Conservation (phyloP, 2,888 invertebrate species). For the Eilema sororculum region DNA sequence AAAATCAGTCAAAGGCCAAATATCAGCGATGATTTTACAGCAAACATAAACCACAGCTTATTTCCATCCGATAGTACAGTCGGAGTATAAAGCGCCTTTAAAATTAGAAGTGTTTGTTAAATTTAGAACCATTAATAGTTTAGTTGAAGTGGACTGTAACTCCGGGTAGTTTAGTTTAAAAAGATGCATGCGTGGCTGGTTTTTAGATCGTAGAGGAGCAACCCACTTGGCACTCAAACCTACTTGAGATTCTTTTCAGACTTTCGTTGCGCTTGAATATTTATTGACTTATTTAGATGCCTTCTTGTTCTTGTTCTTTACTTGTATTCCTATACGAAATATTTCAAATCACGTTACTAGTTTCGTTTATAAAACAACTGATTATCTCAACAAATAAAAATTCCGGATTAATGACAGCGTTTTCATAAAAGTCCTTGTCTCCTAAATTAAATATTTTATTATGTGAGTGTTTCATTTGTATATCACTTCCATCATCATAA, state of each 20-base stretch:
- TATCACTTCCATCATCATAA: too few species aligned
- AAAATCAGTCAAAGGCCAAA: background rate
- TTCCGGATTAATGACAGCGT: too few species aligned
- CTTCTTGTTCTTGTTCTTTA: too few species aligned
- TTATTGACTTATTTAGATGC: too few species aligned
- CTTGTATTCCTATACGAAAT: too few species aligned
- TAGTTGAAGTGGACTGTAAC: slow-evolving; percentile 29
- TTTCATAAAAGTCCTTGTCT: too few species aligned
- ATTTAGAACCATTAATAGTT: slow-evolving; percentile 32
- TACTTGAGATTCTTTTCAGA: slow-evolving; percentile 5
- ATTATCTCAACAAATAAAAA: too few species aligned
- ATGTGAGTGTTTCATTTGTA: too few species aligned
- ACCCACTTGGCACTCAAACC: slow-evolving; percentile 24
- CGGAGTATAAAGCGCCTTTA: slow-evolving; percentile 7
- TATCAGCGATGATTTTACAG: background rate
- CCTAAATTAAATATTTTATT: too few species aligned
- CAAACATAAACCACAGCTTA: background rate
- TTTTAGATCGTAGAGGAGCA: slow-evolving; percentile 33
- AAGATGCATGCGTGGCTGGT: slow-evolving; percentile 35
- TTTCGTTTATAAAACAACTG: too few species aligned
- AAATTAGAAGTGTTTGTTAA: slow-evolving; percentile 26
- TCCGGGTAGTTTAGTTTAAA: slow-evolving; percentile 25
- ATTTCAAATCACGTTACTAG: too few species aligned
- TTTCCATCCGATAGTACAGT: background rate
- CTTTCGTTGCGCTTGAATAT: background rate